Percentiles rank a stretch among this genome's conserved stretches.
Conservation (phyloP, 1,140 invertebrate species). For the Bacillus rossius region DNA sequence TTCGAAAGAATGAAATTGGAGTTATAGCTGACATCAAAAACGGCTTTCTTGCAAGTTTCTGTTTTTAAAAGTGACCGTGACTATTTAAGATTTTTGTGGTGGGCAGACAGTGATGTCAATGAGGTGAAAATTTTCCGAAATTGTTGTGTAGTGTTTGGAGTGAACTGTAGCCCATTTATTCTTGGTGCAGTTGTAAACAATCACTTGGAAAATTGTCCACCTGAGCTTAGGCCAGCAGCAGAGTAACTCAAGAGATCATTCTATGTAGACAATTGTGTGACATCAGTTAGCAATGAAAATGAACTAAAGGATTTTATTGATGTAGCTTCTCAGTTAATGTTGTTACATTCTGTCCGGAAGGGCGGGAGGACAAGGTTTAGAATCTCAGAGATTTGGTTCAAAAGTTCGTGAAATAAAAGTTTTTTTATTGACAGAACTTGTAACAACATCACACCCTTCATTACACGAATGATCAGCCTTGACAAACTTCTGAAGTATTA, state of each 20-base stretch:
- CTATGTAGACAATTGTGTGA: slow-evolving; percentile 31
- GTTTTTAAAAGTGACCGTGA: slow-evolving; percentile 28
- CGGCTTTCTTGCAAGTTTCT: slow-evolving; percentile 41
- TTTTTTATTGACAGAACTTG: no score
- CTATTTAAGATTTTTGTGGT: slow-evolving; percentile 38
- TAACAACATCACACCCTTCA: no score
- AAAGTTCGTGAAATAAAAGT: no score
- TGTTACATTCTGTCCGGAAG: no score
- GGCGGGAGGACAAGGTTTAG: no score
- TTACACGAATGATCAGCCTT: no score
- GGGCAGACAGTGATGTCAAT: slow-evolving; percentile 13
- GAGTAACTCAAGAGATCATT: slow-evolving; percentile 18
- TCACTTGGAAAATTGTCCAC: slow-evolving; percentile 7
- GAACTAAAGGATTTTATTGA: slow-evolving; percentile 21
- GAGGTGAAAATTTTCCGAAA: slow-evolving; percentile 24
- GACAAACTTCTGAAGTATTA: no score
- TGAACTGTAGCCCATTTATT: slow-evolving; percentile 18
- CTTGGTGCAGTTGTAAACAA: slow-evolving; percentile 12
- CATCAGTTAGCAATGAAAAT: slow-evolving; percentile 19
- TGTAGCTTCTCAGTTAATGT: slow-evolving; percentile 15
- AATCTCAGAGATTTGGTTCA: no score
- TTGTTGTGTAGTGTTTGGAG: slow-evolving; percentile 26
- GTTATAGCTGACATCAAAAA: slow-evolving; percentile 40
- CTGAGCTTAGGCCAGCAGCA: slow-evolving; percentile 8
- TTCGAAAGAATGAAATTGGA: slow-evolving; percentile 33